Base-by-base conservation (phyloP, 2,113 vertebrate species). In the Dermatemys mawii region DNA sequence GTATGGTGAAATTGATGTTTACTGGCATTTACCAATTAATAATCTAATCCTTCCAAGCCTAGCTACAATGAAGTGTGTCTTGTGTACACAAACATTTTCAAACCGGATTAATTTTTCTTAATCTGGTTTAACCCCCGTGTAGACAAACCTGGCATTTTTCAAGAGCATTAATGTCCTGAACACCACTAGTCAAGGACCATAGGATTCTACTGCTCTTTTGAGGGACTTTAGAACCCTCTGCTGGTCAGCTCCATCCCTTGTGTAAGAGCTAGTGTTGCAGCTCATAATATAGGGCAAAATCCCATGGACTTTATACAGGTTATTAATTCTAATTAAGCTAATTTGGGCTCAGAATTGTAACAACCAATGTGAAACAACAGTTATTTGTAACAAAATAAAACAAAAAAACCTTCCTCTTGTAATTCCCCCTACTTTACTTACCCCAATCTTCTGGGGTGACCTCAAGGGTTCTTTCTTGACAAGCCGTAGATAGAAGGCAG, bases 381-480 rank as follows among this genome's bases (percentile, higher is more conserved):
- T 1, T 53, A 41, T 29, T 76, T 44, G 41, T 46, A 70, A n/a
- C 79, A 41, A 53, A 81, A 41, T 11, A 90, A 87, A 83, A 4
- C 32, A 46, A 7, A n/a, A 26, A 12, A 7, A 11, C 87, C 84
- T 29, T 29, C 46, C 82, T 82, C 84, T 78, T 88, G 32, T 8
- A n/a, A 8, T 3, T 57, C 53, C 13, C 48, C 19, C 5, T n/a
- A 54, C 14, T 11, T 95, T 44, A 97, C 99, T 98, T 98, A 99
- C 99, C 96, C 99, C 98, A 2, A 99, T 98, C 96, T 99, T 99
- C 94, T 99, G 99, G 10, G 98, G 98, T 79, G 99, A 99, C 86
- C 97, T 98, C 27, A 99, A 55, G 0, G 99, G 98, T 88, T 99
- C 93, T 14, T 99, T 98, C 97, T 99, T 99, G 79, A 99, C 99